Base-by-base conservation (phyloP, 2,888 invertebrate genomes). In the Anorthoa munda region DNA sequence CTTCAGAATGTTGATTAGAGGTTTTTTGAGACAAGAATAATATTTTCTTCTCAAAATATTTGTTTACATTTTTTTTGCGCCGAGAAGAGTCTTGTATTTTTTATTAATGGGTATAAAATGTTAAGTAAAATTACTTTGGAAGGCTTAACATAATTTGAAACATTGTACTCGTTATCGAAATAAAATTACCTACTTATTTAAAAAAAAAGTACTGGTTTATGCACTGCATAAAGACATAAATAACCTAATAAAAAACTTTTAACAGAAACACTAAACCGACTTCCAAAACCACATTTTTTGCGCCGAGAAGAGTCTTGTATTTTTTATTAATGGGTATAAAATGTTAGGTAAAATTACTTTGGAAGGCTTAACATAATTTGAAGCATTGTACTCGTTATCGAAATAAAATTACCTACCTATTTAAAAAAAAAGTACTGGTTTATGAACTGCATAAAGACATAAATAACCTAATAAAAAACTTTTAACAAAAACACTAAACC, bases 141-240 rank as follows among this genome's bases (percentile, higher is more conserved):
- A 11, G 53, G 15, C 23, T 15, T 21, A 55, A 55, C 5, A 1
- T 7, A 55, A 23, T 21, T 55, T 23, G 15, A 15, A 55, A 15
- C 23, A 18, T 26, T 4, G 0, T 26, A 18, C 26, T 17, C 4
- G 12, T 58, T n/a, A 23, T 13, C 5, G 9, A 45, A 23, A 45
- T 39, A 39, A 18, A 48, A 21, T 15, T 15, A 55, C 26, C 12
- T 48, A 51, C 1, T 18, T 15, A 26, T 31, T 53, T 2, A 18
- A 21, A 72, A 56, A 72, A 56, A 63, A 73, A 18, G 18, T 50
- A 70, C 17, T 23, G 5, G 23, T 69, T 2, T 11, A 59, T 58
- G 31, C 12, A 70, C n/a, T 75, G 67, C 66, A 56, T 50, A 64
- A 55, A 17, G 21, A 55, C 11, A 60, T 56, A 48, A 58, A 60